phyloP scores from a whole-genome alignment of 2,888 invertebrate species.

The Frankliniella fusca region DNA sequence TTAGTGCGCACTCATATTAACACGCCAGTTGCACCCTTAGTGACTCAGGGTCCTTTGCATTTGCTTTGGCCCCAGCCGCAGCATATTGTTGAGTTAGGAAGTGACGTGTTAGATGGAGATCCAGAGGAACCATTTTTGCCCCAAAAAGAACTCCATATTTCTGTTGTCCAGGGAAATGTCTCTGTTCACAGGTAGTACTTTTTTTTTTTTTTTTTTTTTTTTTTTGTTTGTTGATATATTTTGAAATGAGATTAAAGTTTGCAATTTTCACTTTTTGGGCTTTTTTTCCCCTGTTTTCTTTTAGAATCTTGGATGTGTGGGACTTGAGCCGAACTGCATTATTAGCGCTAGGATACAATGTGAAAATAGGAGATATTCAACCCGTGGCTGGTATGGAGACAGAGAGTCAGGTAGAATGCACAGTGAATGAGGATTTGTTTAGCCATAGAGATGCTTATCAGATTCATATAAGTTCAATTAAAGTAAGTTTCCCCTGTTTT shows the following conservation, averaged over 20 bases:
- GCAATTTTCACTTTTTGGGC: slow-evolving; percentile 34
- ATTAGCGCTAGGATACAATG: slow-evolving; percentile 49
- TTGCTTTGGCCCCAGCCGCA: slow-evolving; percentile 60
- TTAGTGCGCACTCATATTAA: slow-evolving; percentile 41
- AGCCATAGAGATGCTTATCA: slow-evolving; percentile 51
- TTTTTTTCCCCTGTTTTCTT: slow-evolving; percentile 37
- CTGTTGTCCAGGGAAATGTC: slow-evolving; percentile 45
- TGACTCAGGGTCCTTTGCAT: slow-evolving; percentile 49
- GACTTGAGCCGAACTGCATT: slow-evolving; percentile 50
- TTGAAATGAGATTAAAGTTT: slow-evolving; percentile 12
- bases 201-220: slow-evolving; percentile 23
- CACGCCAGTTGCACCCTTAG: slow-evolving; percentile 45
- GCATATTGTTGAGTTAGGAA: slow-evolving; percentile 52
- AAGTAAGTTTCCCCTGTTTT: slow-evolving; percentile 44
- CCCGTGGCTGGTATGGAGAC: slow-evolving; percentile 46
- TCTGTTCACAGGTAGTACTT: slow-evolving; percentile 42
- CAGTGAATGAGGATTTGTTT: slow-evolving; percentile 52
- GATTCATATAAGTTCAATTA: slow-evolving; percentile 51
- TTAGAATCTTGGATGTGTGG: slow-evolving; percentile 53
- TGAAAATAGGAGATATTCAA: slow-evolving; percentile 49
- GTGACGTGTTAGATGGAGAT: slow-evolving; percentile 47
- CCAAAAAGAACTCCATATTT: slow-evolving; percentile 50
- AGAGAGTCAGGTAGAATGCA: slow-evolving; percentile 52
- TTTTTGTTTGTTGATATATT: slow-evolving; percentile 9
- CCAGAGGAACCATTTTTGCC: slow-evolving; percentile 33